Base-by-base conservation (phyloP, 1,140 invertebrate genomes). In the Zaprionus gabonicus region DNA sequence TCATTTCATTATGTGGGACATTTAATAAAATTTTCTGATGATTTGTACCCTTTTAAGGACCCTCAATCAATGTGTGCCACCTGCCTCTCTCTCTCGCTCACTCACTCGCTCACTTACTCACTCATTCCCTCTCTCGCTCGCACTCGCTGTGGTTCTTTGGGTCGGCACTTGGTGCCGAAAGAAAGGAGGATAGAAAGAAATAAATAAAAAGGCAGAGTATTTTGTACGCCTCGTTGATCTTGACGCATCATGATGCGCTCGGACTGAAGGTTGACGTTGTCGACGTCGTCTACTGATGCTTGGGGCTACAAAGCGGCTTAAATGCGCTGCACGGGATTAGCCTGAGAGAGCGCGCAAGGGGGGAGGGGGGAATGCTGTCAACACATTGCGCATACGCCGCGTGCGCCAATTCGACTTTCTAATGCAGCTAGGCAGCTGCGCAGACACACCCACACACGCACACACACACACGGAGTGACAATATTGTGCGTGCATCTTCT, bases 11-110 rank as follows among this genome's bases (percentile, higher is more conserved):
- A 84, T 88, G 85, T 88, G 84, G 85, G 81, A 90, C 85, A 88
- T 88, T 88, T 88, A 87, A 87, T 87, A 86, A 46, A 82, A 82
- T 81, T 87, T 88, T 87, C 76, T 85, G 81, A 76, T 88, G 76
- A 77, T 82, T 91, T 82, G 74, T 91, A 87, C 87, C 87, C 82
- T 91, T 91, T 87, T 65, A 91, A 91, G 86, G 86, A 91, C 86
- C 87, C 86, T 91, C 86, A 91, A 91, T 91, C 86, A 91, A 83
- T 76, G 60, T 71, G 60, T 71, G 73, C 73, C 67, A 76, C 68
- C 73, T 76, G 73, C 55, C 38, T 69, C 60, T 56, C 62, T 63
- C 74, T 74, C 70, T 70, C 75, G 38, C 66, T 65, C 80, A 38
- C 38, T 25, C 44, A 20, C 64, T 59, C 69, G 17, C 38, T 20